Base-by-base conservation (phyloP, 2,113 vertebrate species). In the Anseranas semipalmata region DNA sequence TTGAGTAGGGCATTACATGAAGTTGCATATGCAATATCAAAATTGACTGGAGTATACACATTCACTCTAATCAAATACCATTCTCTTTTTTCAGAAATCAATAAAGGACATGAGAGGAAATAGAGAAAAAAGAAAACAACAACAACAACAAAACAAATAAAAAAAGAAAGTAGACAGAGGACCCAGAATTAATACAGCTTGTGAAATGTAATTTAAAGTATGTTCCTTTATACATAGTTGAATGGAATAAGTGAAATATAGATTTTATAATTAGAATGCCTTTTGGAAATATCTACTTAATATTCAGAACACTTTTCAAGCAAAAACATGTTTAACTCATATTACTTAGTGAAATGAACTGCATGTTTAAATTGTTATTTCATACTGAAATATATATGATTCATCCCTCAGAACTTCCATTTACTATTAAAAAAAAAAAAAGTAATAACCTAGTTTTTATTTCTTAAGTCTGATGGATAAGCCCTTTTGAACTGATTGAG, bases 1-100 rank as follows among this genome's bases (percentile, higher is more conserved):
- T 96, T 97, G 48, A 50, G 21, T 50, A 50, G 5, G 21, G 48
- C 48, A 50, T 94, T 96, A 87, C 70, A 95, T 48, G 46, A n/a
- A 95, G 72, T 68, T 96, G 70, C 58, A 96, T 97, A 94, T 93
- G 60, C 95, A 97, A 93, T 97, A 94, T 71, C 87, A 97, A 96
- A 97, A 96, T 78, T 96, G 81, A 22, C 62, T 90, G 32, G 10
- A 96, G 50, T 94, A 87, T 74, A 94, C 12, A 82, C 32, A 95
- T 96, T 95, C 77, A 79, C 96, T 97, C 82, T 91, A 95, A 95
- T 87, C 15, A 94, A 95, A 91, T 96, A 95, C 56, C 48, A 89
- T 93, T 95, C 46, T 91, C 8, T 39, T 91, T 75, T 75, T 93
- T 90, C 78, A 73, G 71, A 81, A 97, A 98, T 96, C 89, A 93